These are phyloP conservation scores for Hoplodrina ambigua DNA, from an alignment of 2,888 invertebrate species.

Conservation along the genomic window DNA sequence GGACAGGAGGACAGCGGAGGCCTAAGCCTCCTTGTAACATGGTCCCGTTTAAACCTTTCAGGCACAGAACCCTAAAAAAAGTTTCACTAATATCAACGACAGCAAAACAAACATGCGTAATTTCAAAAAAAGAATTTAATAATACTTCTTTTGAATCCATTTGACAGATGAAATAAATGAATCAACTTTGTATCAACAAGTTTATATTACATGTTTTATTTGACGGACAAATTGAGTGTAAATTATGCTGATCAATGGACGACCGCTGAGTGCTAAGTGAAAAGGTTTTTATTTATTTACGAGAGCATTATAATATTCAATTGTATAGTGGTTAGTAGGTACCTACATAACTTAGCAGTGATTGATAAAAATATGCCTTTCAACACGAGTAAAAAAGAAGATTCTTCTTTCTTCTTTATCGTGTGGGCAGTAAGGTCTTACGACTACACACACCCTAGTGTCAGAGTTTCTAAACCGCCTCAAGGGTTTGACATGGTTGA, in stretches of 20 bases:
- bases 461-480: no score
- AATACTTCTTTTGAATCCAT: constrained; percentile 2
- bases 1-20: no score
- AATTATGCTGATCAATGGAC: constrained; percentile 32
- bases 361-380: background rate
- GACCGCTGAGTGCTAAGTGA: constrained; percentile 28
- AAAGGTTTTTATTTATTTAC: constrained; percentile 31
- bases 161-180: constrained; percentile 47
- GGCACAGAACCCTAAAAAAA: no score
- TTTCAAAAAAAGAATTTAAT: no score
- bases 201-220: constrained; percentile 12
- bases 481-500: no score
- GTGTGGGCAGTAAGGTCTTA: no score
- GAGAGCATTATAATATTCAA: background rate
- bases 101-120: background rate
- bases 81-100: background rate
- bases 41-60: no score
- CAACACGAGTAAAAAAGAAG: background rate
- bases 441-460: no score
- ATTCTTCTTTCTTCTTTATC: no score
- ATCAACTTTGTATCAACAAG: constrained; percentile 25
- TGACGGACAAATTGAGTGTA: constrained; percentile 48
- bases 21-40: no score
- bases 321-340: background rate
- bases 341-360: background rate